phyloP scores from a whole-genome alignment of 2,888 invertebrate species.

The Pachymerium ferrugineum region DNA sequence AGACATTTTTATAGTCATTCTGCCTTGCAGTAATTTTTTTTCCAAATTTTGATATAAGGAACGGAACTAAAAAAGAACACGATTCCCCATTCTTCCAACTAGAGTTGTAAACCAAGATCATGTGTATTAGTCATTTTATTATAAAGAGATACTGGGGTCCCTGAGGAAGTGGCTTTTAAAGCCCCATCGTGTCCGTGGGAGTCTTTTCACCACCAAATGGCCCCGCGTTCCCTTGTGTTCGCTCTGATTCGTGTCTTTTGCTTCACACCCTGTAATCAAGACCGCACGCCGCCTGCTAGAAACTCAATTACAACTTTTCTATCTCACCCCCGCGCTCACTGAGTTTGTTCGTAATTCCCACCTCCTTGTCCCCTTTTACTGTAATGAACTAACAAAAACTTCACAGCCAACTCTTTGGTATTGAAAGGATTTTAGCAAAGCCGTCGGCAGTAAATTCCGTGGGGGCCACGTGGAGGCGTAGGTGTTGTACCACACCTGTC shows the following conservation, averaged over 20 bases:
- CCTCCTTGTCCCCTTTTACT: no score
- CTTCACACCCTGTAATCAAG: neutral
- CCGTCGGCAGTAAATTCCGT: neutral
- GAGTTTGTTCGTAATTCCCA: no score
- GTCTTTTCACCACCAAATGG: neutral
- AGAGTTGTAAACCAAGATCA: no score
- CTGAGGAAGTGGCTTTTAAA: neutral
- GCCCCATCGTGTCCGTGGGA: neutral
- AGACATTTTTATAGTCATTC: no score
- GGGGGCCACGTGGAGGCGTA: neutral
- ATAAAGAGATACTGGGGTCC: neutral
- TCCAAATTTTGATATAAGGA: no score
- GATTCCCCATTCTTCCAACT: no score
- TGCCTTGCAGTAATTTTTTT: no score
- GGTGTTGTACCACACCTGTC: neutral
- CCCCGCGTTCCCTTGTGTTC: neutral
- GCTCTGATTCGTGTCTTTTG: neutral
- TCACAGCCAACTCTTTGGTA: neutral
- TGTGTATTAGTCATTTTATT: neutral
- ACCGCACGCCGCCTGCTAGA: neutral
- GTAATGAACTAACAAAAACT: neutral
- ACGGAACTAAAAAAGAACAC: no score
- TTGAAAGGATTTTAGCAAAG: neutral
- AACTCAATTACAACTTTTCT: neutral
- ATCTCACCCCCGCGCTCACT: neutral